Conservation (phyloP, 2,113 vertebrate genomes). For the Pelobates fuscus region DNA sequence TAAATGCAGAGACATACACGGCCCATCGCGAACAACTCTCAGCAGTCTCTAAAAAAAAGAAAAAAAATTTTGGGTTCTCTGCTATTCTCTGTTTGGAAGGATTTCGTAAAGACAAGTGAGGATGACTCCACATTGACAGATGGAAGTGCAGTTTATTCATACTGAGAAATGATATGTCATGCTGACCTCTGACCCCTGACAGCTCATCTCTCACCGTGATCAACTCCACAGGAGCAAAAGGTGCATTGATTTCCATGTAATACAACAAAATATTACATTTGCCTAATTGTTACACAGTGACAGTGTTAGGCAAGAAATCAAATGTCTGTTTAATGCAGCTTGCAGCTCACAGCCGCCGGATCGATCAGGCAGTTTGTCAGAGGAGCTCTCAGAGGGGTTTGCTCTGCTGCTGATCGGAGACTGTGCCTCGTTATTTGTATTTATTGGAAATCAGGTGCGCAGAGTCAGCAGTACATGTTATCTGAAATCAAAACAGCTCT, state of each 20-base stretch:
- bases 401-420: conserved; percentile 64
- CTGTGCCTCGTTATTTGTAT: conserved; percentile 61
- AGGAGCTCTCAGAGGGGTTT: conserved; percentile 75
- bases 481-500: conserved; percentile 90
- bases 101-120: not conserved
- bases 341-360: conserved; percentile 76
- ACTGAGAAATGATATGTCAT: conserved; percentile 57
- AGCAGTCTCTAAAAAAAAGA: too few relatives aligned
- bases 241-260: conserved; percentile 98
- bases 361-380: conserved; percentile 97
- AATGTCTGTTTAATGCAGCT: conserved; percentile 84
- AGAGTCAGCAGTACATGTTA: conserved; percentile 91
- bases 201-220: conserved; percentile 74
- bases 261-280: conserved; percentile 95
- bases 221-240: conserved; percentile 76
- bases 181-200: conserved; percentile 60
- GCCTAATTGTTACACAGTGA: conserved; percentile 88
- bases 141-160: conserved; percentile 49
- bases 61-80: too few relatives aligned
- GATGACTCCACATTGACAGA: conserved; percentile 19
- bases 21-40: too few relatives aligned
- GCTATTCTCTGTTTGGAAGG: too few relatives aligned
- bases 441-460: conserved; percentile 79
- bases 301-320: conserved; percentile 84
- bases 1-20: too few relatives aligned